Percentiles rank a stretch among this genome's conserved stretches.
Evolutionary conservation across 2,797 vertebrate genomes (phyloP).

Genomic region (Euphonia xanthogaster): DNA sequence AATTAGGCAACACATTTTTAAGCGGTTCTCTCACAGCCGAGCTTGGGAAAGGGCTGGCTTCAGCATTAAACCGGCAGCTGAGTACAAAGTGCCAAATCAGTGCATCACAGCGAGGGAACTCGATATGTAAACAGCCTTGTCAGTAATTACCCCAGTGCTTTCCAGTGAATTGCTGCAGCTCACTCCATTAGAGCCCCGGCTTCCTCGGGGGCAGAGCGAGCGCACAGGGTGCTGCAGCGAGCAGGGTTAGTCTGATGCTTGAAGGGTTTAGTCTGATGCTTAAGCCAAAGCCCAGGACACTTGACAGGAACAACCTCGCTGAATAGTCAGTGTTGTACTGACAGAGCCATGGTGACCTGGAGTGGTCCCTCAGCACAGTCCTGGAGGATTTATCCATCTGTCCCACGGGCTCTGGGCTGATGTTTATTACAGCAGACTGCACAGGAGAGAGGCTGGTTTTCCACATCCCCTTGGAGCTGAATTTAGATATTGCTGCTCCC

Average conservation of each 20-base stretch:
- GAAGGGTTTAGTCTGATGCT: not conserved
- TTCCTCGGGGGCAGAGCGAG: not conserved
- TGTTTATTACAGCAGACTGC: not conserved
- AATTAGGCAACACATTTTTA: constrained; percentile 43
- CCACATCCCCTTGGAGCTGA: not conserved
- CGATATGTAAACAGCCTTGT: constrained; percentile 49
- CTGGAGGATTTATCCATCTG: not conserved
- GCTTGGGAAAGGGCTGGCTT: constrained; percentile 33
- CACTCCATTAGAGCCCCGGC: not conserved
- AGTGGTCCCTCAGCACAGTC: accelerated
- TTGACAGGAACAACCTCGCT: not conserved
- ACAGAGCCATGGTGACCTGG: not conserved
- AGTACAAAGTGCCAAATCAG: not conserved
- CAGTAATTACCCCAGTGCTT: not conserved
- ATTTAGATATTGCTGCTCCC: not conserved
- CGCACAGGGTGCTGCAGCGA: not conserved
- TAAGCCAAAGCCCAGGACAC: not conserved
- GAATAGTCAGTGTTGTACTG: not conserved
- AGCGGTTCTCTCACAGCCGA: not conserved
- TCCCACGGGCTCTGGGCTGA: not conserved
- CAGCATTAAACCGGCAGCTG: not conserved
- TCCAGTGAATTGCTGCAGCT: not conserved
- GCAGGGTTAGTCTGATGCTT: not conserved
- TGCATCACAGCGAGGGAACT: not conserved
- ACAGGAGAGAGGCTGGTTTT: not conserved